Percentiles rank a stretch among this genome's conserved stretches.
Conservation (phyloP, 2,797 vertebrate genomes). For the Oryzias dopingdopingensis region DNA sequence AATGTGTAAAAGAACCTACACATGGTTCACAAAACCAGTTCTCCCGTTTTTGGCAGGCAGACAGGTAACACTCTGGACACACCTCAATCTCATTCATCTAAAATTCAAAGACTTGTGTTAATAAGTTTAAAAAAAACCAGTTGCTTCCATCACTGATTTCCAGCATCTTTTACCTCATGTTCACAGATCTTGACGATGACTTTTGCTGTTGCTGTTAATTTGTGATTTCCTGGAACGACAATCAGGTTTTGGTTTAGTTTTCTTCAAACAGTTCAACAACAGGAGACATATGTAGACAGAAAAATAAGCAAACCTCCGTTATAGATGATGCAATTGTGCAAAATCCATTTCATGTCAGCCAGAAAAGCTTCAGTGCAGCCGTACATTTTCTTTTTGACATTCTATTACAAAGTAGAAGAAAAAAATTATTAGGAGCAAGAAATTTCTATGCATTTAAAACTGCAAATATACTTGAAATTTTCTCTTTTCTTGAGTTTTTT, state of each 20-base stretch:
- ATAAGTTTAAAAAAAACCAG: no score
- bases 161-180: conserved; percentile 85
- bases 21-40: conserved; percentile 99
- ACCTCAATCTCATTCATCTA: conserved; percentile 99
- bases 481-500: background rate
- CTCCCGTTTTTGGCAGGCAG: conserved; percentile 98
- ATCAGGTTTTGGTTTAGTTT: conserved; percentile 7
- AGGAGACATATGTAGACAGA: background rate
- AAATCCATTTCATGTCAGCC: conserved; percentile 98
- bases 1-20: conserved; percentile 78
- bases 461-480: background rate
- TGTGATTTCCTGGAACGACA: conserved; percentile 89
- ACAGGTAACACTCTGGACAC: conserved; percentile 98
- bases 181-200: conserved; percentile 99
- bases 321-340: conserved; percentile 99
- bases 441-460: background rate
- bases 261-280: background rate
- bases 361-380: conserved; percentile 98
- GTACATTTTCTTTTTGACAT: conserved; percentile 99
- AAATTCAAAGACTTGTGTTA: conserved; percentile 43
- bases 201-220: conserved; percentile 97
- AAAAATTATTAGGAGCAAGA: conserved; percentile 20
- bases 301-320: conserved; percentile 86
- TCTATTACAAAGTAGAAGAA: conserved; percentile 71
- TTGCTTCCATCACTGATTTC: background rate